phyloP scores from a whole-genome alignment of 1,140 invertebrate species.

The Papilio machaon region DNA sequence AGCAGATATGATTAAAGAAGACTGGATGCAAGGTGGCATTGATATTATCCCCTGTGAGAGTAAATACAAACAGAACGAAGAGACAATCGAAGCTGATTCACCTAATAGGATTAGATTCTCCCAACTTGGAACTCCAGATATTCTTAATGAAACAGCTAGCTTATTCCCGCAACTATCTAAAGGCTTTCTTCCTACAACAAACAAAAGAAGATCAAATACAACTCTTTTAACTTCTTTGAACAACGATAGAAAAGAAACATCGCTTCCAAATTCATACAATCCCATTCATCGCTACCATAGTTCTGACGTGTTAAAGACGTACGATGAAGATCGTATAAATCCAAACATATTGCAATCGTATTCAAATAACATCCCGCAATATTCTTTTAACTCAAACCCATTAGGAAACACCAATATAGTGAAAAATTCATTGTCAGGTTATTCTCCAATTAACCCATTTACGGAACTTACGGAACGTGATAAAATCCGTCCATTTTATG shows the following conservation, averaged over 20 bases:
- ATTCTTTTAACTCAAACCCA: neutral
- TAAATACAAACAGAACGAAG: slow-evolving; percentile 33
- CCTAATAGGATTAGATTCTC: slow-evolving; percentile 44
- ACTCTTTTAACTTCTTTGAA: neutral
- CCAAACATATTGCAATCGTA: slow-evolving; percentile 1
- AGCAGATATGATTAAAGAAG: slow-evolving; percentile 91
- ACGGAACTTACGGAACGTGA: neutral
- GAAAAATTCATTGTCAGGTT: neutral
- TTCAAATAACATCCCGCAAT: slow-evolving; percentile 3
- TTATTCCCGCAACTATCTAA: slow-evolving; percentile 57
- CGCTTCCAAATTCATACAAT: slow-evolving; percentile 29
- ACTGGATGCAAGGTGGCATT: slow-evolving; percentile 81
- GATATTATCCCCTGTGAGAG: slow-evolving; percentile 36
- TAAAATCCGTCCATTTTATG: slow-evolving; percentile 8
- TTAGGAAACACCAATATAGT: neutral
- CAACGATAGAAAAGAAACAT: neutral
- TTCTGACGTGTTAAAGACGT: neutral
- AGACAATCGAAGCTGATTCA: slow-evolving; percentile 40
- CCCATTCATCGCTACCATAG: neutral
- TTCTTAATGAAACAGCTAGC: slow-evolving; percentile 62
- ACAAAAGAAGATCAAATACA: neutral
- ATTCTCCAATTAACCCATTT: neutral
- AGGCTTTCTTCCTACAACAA: slow-evolving; percentile 7
- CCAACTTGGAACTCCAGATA: slow-evolving; percentile 41
- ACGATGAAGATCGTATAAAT: neutral